A percentile compares a stretch with the other conserved stretches of the same genome.
These are phyloP conservation scores for Hypotaenidia philippensis DNA, from an alignment of 2,797 vertebrate species.

Conservation along the genomic window DNA sequence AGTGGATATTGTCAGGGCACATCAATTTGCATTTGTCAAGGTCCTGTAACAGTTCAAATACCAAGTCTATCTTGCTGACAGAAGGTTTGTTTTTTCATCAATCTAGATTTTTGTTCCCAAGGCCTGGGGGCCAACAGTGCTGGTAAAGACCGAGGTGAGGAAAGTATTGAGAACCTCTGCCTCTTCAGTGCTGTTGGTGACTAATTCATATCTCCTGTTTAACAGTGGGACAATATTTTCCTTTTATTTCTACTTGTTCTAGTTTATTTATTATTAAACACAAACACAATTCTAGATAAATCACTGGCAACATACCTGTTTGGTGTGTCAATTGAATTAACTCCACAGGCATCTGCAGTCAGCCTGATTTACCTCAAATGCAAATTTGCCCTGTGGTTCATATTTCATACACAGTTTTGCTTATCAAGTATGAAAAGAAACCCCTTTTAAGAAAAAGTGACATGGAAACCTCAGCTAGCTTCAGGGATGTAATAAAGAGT, in stretches of 20 bases:
- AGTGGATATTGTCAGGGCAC: background rate
- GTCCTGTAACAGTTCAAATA: no score
- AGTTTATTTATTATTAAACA: background rate
- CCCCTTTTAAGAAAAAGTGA: background rate
- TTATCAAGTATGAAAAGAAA: background rate
- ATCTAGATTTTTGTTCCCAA: no score
- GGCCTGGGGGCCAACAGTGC: no score
- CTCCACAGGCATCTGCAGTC: background rate
- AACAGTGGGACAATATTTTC: background rate
- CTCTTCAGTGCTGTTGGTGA: background rate
- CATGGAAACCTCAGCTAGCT: background rate
- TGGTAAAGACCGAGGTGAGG: no score
- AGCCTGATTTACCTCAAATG: background rate
- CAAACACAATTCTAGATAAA: background rate
- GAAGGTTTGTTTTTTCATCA: no score
- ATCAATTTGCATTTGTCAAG: background rate
- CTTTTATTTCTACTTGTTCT: background rate
- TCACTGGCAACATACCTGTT: background rate
- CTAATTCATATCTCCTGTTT: background rate
- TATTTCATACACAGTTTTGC: background rate
- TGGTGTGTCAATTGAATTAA: background rate
- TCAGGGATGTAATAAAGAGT: background rate
- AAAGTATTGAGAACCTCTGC: background rate
- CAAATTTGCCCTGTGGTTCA: background rate
- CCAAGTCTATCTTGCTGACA: no score